Evolutionary conservation across 1,140 invertebrate genomes (phyloP).

Genomic region (Agrilus planipennis): DNA sequence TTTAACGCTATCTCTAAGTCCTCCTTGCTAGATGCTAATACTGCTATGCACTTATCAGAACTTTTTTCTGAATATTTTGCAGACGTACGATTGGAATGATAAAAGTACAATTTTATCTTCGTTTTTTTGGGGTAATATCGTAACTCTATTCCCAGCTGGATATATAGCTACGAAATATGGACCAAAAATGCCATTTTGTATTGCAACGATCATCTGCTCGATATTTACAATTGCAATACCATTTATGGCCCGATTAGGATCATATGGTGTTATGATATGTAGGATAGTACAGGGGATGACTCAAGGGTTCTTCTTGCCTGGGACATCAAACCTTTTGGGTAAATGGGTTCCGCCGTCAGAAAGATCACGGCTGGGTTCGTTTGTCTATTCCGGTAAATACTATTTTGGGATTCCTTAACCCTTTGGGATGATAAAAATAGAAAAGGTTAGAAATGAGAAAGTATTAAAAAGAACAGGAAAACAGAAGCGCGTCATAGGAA

Average conservation of each 20-base stretch:
- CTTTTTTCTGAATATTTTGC: slow-evolving; percentile 17
- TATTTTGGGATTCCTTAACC: too few relatives aligned
- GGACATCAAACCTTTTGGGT: slow-evolving; percentile 59
- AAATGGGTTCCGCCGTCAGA: slow-evolving; percentile 52
- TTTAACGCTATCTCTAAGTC: too few relatives aligned
- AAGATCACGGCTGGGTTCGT: slow-evolving; percentile 6
- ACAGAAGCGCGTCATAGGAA: too few relatives aligned
- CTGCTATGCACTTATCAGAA: too few relatives aligned
- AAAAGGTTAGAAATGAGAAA: too few relatives aligned
- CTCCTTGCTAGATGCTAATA: too few relatives aligned
- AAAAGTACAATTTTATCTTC: slow-evolving; percentile 43
- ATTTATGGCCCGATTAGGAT: slow-evolving; percentile 34
- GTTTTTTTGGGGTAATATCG: slow-evolving; percentile 48
- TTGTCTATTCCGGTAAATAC: slow-evolving; percentile 12
- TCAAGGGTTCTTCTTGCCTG: slow-evolving; percentile 69
- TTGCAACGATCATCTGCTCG: slow-evolving; percentile 39
- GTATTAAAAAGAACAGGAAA: too few relatives aligned
- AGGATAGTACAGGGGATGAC: slow-evolving; percentile 61
- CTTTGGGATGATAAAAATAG: too few relatives aligned
- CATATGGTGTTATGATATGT: slow-evolving; percentile 44
- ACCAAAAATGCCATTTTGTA: slow-evolving; percentile 43
- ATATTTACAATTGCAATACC: slow-evolving; percentile 38
- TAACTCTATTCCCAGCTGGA: slow-evolving; percentile 49
- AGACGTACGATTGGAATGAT: slow-evolving; percentile 35
- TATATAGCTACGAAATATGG: slow-evolving; percentile 49